Conservation (phyloP, 2,113 vertebrate species). For the Setophaga petechia region DNA sequence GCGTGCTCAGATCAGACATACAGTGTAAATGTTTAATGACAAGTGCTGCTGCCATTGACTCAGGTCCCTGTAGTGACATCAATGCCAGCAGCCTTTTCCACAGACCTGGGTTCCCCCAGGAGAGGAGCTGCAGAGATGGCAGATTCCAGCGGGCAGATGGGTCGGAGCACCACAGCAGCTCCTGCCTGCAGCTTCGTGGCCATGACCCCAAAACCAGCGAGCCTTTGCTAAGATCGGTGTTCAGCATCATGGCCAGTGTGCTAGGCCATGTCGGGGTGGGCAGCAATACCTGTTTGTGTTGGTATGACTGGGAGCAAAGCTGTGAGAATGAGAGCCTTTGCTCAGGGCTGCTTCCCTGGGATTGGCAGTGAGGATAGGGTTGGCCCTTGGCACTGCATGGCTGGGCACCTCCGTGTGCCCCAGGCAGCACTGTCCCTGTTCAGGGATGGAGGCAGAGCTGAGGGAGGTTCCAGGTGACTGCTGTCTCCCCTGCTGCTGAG, state of each 20-base stretch:
- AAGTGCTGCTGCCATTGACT: neutral
- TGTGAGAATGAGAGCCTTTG: neutral
- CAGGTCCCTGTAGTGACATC: neutral
- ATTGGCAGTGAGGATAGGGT: neutral
- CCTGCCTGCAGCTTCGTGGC: neutral
- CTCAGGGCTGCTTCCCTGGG: neutral
- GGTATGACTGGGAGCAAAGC: neutral
- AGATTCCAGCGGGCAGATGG: neutral
- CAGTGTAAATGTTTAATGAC: neutral
- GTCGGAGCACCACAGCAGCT: neutral
- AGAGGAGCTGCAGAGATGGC: neutral
- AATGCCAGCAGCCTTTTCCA: neutral
- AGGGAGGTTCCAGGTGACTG: neutral
- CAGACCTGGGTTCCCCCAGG: neutral
- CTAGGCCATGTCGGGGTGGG: neutral
- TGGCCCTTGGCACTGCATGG: neutral
- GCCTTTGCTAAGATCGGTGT: neutral
- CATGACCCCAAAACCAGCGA: neutral
- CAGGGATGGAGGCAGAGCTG: neutral
- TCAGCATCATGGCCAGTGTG: neutral
- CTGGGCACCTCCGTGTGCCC: fast-evolving
- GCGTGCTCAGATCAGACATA: neutral
- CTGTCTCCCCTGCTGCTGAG: neutral
- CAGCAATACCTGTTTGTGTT: neutral
- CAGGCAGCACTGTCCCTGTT: neutral